Evolutionary conservation across 2,113 vertebrate species (phyloP).

Genomic region (Chamaea fasciata): DNA sequence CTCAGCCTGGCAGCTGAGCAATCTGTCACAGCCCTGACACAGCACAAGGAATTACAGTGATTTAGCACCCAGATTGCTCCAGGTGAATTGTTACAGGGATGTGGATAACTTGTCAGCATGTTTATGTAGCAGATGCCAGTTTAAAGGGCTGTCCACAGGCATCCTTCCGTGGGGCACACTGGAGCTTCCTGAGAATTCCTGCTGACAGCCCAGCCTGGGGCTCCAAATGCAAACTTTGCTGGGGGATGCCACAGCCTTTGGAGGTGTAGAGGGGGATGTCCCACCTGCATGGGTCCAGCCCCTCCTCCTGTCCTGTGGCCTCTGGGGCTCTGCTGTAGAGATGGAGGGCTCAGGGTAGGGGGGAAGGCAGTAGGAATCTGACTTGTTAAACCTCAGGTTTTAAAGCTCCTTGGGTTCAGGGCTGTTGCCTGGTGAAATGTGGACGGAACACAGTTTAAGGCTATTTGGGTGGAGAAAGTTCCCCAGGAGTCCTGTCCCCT

Average conservation of each 20-base stretch:
- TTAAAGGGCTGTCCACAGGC: not conserved
- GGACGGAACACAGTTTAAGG: not conserved
- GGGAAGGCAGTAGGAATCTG: too few relatives aligned
- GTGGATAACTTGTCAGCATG: not conserved
- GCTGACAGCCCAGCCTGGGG: not conserved
- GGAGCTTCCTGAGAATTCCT: not conserved
- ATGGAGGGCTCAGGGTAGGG: not conserved
- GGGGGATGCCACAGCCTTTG: not conserved
- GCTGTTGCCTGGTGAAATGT: not conserved
- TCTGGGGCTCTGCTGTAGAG: not conserved
- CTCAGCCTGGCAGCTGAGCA: not conserved
- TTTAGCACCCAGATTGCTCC: not conserved
- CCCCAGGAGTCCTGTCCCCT: not conserved
- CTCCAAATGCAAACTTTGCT: not conserved
- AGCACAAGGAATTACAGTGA: not conserved
- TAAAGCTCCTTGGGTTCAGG: not conserved
- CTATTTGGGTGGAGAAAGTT: not conserved
- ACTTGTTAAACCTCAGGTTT: not conserved
- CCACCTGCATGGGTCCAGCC: not conserved
- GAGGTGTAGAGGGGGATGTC: not conserved
- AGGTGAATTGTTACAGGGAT: rapidly evolving
- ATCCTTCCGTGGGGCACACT: rapidly evolving
- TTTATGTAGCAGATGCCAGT: not conserved
- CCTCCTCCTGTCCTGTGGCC: not conserved
- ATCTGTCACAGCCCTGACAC: not conserved